A percentile compares a stretch with the other conserved stretches of the same genome.
phyloP scores from a whole-genome alignment of 2,888 invertebrate species.

The Synanthedon vespiformis region DNA sequence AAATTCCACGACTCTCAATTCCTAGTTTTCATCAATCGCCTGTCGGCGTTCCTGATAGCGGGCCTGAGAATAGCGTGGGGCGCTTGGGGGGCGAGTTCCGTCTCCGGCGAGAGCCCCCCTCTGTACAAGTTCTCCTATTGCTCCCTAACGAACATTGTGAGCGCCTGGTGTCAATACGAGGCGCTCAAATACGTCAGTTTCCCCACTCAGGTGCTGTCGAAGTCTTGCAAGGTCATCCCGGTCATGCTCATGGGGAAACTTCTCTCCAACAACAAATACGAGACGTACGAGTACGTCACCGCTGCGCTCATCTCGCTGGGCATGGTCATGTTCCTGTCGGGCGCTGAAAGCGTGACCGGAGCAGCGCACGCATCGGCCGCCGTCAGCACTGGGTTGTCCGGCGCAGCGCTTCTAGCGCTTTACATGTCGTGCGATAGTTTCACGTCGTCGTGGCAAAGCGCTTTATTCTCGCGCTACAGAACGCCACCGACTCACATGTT shows the following conservation, averaged over 20 bases:
- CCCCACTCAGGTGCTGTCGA: constrained; percentile 95
- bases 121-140: constrained; percentile 96
- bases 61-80: constrained; percentile 67
- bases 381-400: constrained; percentile 83
- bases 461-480: constrained; percentile 81
- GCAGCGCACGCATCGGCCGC: constrained; percentile 37
- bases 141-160: constrained; percentile 96
- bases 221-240: constrained; percentile 98
- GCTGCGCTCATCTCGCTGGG: constrained; percentile 91
- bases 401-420: constrained; percentile 84
- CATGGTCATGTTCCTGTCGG: constrained; percentile 92
- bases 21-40: constrained; percentile 94
- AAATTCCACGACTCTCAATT: constrained; percentile 96
- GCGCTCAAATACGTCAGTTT: constrained; percentile 98
- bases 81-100: constrained; percentile 36
- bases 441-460: constrained; percentile 98
- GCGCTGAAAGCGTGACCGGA: constrained; percentile 22
- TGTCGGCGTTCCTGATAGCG: constrained; percentile 84
- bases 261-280: constrained; percentile 87
- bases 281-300: constrained; percentile 91
- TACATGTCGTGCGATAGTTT: constrained; percentile 98
- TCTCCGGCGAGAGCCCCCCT: constrained; percentile 83
- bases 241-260: constrained; percentile 99
- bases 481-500: constrained; percentile 80
- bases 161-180: constrained; percentile 99